Evolutionary conservation across 2,888 invertebrate genomes (phyloP), one percentile per base, ranked within the genome.

Genomic region (Gymnoscelis rufifasciata): DNA sequence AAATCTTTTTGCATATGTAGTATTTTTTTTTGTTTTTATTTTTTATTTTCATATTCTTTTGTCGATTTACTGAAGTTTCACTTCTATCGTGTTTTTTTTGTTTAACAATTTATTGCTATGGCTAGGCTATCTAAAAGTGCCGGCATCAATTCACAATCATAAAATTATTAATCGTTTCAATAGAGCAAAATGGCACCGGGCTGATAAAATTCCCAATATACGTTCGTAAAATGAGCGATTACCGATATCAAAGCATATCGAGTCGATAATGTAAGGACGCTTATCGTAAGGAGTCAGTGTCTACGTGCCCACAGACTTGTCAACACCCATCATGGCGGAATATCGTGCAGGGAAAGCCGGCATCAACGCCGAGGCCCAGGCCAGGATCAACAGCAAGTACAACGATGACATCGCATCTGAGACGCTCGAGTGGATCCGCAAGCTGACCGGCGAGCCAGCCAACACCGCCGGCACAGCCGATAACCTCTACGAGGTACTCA

Each of bases 341-440:
- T 76, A 82, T 56, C 81, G 88, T 54, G 88, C 88, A 61, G 83
- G 78, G 5, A 88, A 88, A 66, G 80, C 88, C 62, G 88, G 88
- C 66, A 86, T 88, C 74, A 88, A 88, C 69, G 88, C 87, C 51
- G 82, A 87, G 55, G 88, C 88, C 8, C 88, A 88, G 60, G 80
- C 81, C 27, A 74, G 73, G 94, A 96, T 99, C 69, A 94, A 97
- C 79, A 96, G 96, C 82, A 99, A 99, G 89, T 99, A 98, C 90
- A 98, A 95, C 80, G 94, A 96, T 64, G 95, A 95, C 60, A 91
- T 97, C 64, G 99, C 98, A 7, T 92, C 91, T 52, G 97, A 99
- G 88, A 94, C 95, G 57, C 89, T 98, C 65, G 94, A 95, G 86
- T 99, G 99, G 99, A 94, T 99, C 71, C 93, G 93, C 72, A 83